Evolutionary conservation across 2,797 vertebrate genomes (phyloP), one percentile per base, ranked within the genome.

Genomic region (Aeoliscus strigatus): DNA sequence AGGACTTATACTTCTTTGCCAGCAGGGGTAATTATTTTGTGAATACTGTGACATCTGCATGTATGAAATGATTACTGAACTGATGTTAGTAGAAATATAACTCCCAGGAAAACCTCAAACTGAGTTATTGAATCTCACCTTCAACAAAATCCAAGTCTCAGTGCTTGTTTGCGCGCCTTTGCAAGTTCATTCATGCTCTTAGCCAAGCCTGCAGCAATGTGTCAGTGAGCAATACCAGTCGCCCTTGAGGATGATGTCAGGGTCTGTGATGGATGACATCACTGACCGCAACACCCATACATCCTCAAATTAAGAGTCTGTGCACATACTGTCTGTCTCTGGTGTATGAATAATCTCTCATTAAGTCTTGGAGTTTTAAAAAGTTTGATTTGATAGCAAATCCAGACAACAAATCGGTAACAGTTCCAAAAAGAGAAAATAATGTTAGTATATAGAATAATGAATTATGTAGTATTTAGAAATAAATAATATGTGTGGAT

Each of bases 251-350:
- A 75, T 72, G 73, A 80, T 62, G 69, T 79, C 64, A 73, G 53
- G 16, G 16, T 42, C 36, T 25, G 14, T 74, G 67, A 81, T 56
- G 56, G 66, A 79, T 80, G 81, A 85, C 67, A 61, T 70, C 72
- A 72, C 46, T 65, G 64, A 75, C 68, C 60, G 49, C 50, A 55
- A 40, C 54, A 48, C 14, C 48, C 36, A 21, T 40, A 57, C 24
- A 31, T 56, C 39, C 31, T 52, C 66, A 69, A 61, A 64, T 66
- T 61, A 62, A 54, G 6, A 42, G 9, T 45, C 50, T 17, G 25
- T 42, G 44, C 18, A 39, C 39, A 50, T 60, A 60, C 30, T 39
- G 29, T 42, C 12, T 26, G 15, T 40, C 37, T 51, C 31, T 45
- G 5, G 36, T 9, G 9, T 2, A 39, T 2, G 5, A 33, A 28